A percentile compares a stretch with the other conserved stretches of the same genome.
These are phyloP conservation scores for Bombyx mori DNA, from an alignment of 1,140 invertebrate genomes.

Conservation along the genomic window ASM3026992v2 NC_085131.1:2686501-2687000, in stretches of 20 bases:
- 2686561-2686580: no score
- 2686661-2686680: no score
- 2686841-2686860: constrained; percentile 42
- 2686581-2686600: no score
- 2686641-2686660: no score
- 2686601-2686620: no score
- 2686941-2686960: constrained; percentile 40
- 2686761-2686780: neutral
- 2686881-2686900: constrained; percentile 26
- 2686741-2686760: constrained; percentile 1
- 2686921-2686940: constrained; percentile 20
- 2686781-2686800: neutral
- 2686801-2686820: constrained; percentile 42
- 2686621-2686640: no score
- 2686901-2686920: constrained; percentile 40
- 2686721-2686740: no score
- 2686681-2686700: no score
- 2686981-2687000: constrained; percentile 19
- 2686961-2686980: constrained; percentile 24
- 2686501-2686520: no score
- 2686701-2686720: no score
- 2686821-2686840: constrained; percentile 71
- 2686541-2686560: no score
- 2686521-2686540: no score
- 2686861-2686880: constrained; percentile 32